These are phyloP conservation scores for Meta bourneti DNA, from an alignment of 2,888 invertebrate genomes.

Conservation along the genomic window DNA sequence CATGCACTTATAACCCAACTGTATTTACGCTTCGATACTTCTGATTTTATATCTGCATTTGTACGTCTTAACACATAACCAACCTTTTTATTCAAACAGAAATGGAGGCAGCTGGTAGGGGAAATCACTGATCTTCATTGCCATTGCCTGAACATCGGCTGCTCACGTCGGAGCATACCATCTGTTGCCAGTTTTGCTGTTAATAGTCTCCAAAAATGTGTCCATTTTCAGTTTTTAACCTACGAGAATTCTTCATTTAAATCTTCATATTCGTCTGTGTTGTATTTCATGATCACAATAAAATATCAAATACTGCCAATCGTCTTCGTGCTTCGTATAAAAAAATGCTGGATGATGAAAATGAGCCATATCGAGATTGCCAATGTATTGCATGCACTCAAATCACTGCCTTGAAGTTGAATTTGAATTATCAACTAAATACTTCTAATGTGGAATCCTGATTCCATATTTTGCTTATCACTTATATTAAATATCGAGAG, in stretches of 20 bases:
- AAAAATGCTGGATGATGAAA: conserved; percentile 71
- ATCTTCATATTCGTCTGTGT: conserved; percentile 56
- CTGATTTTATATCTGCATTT: conserved; percentile 64
- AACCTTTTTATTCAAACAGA: conserved; percentile 75
- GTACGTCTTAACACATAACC: conserved; percentile 70
- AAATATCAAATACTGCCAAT: conserved; percentile 72
- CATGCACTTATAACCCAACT: conserved; percentile 54
- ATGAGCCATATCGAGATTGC: conserved; percentile 44
- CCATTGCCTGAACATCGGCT: conserved; percentile 54
- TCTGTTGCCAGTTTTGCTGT: conserved; percentile 71
- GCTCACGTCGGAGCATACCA: conserved; percentile 59
- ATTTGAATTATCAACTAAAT: neutral
- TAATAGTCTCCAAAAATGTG: conserved; percentile 66
- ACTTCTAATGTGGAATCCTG: neutral
- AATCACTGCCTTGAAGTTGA: neutral
- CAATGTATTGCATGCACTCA: conserved; percentile 17
- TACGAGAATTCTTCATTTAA: conserved; percentile 42
- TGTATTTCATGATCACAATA: conserved; percentile 75
- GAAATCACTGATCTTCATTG: conserved; percentile 47
- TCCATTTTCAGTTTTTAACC: conserved; percentile 72
- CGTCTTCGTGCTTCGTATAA: conserved; percentile 65
- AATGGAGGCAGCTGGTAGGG: conserved; percentile 74
- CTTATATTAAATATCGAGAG: neutral
- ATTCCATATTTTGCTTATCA: neutral
- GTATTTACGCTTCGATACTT: conserved; percentile 57